Evolutionary conservation across 1,140 invertebrate species (phyloP), one percentile per base, ranked within the genome.

Genomic region (Gerris buenoi): DNA sequence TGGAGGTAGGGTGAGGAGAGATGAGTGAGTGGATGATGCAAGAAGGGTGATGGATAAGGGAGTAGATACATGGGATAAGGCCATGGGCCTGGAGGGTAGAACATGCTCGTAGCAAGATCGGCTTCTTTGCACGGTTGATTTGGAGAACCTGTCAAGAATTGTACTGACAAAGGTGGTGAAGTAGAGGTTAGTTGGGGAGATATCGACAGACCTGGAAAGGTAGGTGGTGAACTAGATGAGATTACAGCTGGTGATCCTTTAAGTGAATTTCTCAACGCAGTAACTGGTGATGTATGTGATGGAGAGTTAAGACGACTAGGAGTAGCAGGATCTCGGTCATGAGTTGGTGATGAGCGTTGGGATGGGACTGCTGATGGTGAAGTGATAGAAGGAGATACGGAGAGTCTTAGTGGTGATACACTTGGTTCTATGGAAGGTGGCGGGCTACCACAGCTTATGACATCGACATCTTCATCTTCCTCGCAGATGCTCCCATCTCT

Each of bases 31-130:
- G 64, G 60, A 46, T n/a, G 62, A 28, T 22, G 62, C 23, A n/a
- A 27, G 33, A 64, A 65, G 23, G 63, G 29, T 26, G 64, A 64
- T 66, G 60, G 5, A 27, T 56, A 27, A 25, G 64, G 67, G 46
- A 65, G 26, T 28, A 26, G 33, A 58, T 60, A 66, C 1, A 58
- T 22, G 15, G 65, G 65, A 22, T 66, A 66, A 33, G 57, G 63
- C 57, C 56, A 62, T 46, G 33, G 5, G 27, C 25, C 61, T 26
- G 65, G 68, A 23, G 58, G 63, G 63, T 61, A 66, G 27, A 65
- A 65, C 65, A 64, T 66, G 25, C 46, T 56, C 5, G 65, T 29
- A 14, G 29, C 25, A 22, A 65, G 68, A 27, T 66, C 65, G 28
- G 33, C 65, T 0, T 64, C 59, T 28, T 15, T 27, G 0, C 64